These are phyloP conservation scores for Dendrocopos noguchii DNA, from an alignment of 2,113 vertebrate species.

Conservation along the genomic window DNA sequence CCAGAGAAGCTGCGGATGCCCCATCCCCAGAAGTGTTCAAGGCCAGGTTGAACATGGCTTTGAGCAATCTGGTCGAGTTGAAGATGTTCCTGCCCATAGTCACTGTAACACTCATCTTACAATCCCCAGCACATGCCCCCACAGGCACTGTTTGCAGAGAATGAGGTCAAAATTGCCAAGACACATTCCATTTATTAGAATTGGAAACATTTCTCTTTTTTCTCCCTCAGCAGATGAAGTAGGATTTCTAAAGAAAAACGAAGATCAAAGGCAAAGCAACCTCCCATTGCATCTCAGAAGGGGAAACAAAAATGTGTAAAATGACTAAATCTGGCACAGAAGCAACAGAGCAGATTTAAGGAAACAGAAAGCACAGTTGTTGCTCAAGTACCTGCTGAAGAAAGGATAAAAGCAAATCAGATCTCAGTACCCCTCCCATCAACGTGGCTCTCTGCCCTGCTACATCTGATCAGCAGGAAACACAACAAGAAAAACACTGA, in stretches of 20 bases:
- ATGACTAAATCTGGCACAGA: slow-evolving; percentile 16
- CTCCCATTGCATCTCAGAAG: not conserved
- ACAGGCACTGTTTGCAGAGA: not conserved
- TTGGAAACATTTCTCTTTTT: not conserved
- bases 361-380: not conserved
- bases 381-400: not conserved
- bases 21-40: not conserved
- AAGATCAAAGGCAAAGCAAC: slow-evolving; percentile 26
- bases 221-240: not conserved
- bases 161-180: not conserved
- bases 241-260: not conserved
- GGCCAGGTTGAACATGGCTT: not conserved
- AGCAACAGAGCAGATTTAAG: not conserved
- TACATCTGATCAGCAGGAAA: not conserved
- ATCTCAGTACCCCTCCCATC: not conserved
- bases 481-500: not conserved
- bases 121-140: not conserved
- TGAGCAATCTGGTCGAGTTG: not conserved
- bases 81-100: not conserved
- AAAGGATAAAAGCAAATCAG: not conserved
- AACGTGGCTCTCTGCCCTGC: not conserved
- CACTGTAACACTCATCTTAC: not conserved
- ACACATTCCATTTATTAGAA: not conserved
- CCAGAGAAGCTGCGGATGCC: not conserved
- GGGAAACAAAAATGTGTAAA: slow-evolving; percentile 13